Percentiles rank a stretch among this genome's conserved stretches.
phyloP scores from a whole-genome alignment of 2,888 invertebrate species.

The Nomada fucata region DNA sequence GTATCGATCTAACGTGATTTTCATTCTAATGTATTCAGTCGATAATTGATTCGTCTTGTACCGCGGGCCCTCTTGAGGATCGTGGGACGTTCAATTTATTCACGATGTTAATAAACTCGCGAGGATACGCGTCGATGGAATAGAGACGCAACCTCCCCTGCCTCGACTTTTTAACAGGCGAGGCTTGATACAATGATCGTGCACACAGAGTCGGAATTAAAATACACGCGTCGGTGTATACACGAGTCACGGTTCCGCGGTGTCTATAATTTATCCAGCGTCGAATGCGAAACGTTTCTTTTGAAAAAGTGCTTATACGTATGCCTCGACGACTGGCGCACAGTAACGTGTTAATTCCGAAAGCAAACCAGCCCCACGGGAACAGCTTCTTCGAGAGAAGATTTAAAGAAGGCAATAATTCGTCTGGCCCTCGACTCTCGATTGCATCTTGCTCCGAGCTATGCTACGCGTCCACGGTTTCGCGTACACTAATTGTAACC shows the following conservation, averaged over 20 bases:
- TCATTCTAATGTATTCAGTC: not conserved
- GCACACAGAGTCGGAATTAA: no score
- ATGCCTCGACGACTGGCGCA: not conserved
- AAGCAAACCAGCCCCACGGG: not conserved
- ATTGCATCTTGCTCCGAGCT: constrained; percentile 12
- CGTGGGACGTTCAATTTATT: no score
- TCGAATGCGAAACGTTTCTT: not conserved
- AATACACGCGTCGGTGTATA: no score
- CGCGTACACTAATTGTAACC: not conserved
- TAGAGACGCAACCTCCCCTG: no score
- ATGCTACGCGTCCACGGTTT: not conserved
- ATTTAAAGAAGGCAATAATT: constrained; percentile 42
- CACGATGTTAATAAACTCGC: no score
- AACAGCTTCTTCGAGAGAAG: constrained; percentile 16
- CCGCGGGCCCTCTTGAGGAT: no score
- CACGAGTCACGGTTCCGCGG: no score
- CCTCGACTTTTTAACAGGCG: no score
- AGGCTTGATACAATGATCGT: no score
- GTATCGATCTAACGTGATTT: no score
- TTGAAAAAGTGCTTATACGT: not conserved
- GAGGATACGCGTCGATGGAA: no score
- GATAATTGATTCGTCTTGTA: not conserved
- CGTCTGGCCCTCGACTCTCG: not conserved
- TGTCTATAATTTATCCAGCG: no score
- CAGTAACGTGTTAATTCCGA: not conserved